Evolutionary conservation across 2,797 vertebrate species (phyloP).

Genomic region (Atherinosoma microstoma): DNA sequence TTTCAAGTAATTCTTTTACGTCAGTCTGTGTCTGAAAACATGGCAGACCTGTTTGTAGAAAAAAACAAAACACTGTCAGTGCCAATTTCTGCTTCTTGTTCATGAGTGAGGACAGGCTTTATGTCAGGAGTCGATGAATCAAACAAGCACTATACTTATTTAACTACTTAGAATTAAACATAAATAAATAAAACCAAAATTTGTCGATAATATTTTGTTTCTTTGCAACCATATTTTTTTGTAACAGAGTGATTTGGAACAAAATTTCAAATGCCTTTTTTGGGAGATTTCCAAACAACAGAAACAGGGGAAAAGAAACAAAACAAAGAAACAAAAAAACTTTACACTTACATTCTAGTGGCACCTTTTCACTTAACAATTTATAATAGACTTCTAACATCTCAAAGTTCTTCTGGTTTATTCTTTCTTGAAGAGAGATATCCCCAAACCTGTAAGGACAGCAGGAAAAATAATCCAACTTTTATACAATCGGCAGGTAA

Average conservation of each 20-base stretch:
- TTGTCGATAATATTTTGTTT: neutral
- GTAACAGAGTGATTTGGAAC: neutral
- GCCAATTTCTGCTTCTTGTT: too few relatives aligned
- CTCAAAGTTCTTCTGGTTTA: conserved; percentile 98
- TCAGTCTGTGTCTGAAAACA: conserved; percentile 94
- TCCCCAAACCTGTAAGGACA: conserved; percentile 91
- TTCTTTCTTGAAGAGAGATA: conserved; percentile 95
- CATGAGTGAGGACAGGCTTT: neutral
- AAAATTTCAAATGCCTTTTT: too few relatives aligned
- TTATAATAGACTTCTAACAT: conserved; percentile 94
- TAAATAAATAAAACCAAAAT: neutral
- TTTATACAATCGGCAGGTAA: neutral
- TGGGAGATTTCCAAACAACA: too few relatives aligned
- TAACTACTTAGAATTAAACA: neutral
- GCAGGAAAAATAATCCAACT: conserved; percentile 5
- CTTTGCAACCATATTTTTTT: neutral
- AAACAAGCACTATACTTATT: neutral
- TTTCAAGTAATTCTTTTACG: conserved; percentile 95
- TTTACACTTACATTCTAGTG: conserved; percentile 91
- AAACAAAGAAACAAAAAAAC: neutral
- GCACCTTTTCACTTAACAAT: conserved; percentile 91
- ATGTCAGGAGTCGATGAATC: neutral
- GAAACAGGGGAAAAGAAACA: neutral
- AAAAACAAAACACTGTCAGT: conserved; percentile 12
- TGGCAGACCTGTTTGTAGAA: conserved; percentile 86